phyloP scores from a whole-genome alignment of 2,797 vertebrate species.

The Chaenodraco wilsoni region DNA sequence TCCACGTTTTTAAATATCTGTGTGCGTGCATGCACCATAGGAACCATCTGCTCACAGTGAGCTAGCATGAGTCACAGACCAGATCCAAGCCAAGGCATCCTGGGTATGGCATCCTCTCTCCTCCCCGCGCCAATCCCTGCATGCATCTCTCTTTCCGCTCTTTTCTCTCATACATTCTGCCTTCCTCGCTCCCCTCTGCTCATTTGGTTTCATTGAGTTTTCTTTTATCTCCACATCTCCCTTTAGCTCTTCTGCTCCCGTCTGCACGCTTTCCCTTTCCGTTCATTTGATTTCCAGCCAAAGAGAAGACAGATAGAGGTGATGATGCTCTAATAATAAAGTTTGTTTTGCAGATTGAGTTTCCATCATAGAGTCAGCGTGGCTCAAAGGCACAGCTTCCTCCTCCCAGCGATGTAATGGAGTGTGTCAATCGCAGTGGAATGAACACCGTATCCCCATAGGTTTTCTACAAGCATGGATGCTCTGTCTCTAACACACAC shows the following conservation, averaged over 20 bases:
- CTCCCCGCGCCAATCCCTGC: slow-evolving; percentile 43
- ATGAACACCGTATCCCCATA: slow-evolving; percentile 34
- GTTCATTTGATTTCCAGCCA: slow-evolving; percentile 23
- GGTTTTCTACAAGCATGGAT: slow-evolving; percentile 19
- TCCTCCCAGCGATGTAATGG: slow-evolving; percentile 37
- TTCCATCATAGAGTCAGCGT: slow-evolving; percentile 45
- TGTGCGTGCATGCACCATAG: slow-evolving; percentile 57
- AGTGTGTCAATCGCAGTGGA: slow-evolving; percentile 61
- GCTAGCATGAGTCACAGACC: slow-evolving; percentile 77
- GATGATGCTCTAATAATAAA: slow-evolving; percentile 32
- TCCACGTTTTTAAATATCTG: slow-evolving; percentile 21
- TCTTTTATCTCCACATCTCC: slow-evolving; percentile 21
- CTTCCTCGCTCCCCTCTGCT: slow-evolving; percentile 35
- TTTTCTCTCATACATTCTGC: slow-evolving; percentile 10
- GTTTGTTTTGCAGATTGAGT: slow-evolving; percentile 68
- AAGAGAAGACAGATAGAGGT: slow-evolving; percentile 31
- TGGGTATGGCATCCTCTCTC: slow-evolving; percentile 64
- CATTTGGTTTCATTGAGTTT: slow-evolving; percentile 54
- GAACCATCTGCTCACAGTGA: slow-evolving; percentile 84
- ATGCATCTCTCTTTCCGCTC: slow-evolving; percentile 43
- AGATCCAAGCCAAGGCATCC: slow-evolving; percentile 77
- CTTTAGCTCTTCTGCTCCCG: slow-evolving; percentile 7
- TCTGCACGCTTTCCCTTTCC: slow-evolving; percentile 1
- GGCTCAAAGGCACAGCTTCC: slow-evolving; percentile 52
- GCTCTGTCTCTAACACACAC: slow-evolving; percentile 9